phyloP scores from a whole-genome alignment of 2,888 invertebrate genomes.

The Reticulitermes lucifugus region DNA sequence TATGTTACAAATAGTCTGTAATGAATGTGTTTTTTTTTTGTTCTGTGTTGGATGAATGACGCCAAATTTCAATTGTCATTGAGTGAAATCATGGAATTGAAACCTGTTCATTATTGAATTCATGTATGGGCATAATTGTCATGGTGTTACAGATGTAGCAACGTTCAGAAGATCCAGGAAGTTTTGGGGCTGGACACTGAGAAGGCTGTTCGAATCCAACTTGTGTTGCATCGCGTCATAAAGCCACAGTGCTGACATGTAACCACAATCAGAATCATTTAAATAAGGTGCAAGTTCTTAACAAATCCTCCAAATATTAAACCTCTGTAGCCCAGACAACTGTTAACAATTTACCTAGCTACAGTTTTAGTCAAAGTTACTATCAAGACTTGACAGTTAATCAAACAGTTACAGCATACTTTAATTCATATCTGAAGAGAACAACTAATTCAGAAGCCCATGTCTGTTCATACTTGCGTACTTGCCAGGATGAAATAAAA shows the following conservation, averaged over 20 bases:
- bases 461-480: too few species aligned
- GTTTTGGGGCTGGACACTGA: slow-evolving; percentile 1
- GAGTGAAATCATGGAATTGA: background rate
- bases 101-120: background rate
- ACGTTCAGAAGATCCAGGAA: slow-evolving; percentile 16
- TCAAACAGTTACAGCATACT: too few species aligned
- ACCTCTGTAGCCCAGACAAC: too few species aligned
- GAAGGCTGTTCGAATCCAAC: slow-evolving; percentile 22
- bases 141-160: slow-evolving; percentile 17
- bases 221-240: background rate
- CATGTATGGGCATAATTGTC: background rate
- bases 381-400: too few species aligned
- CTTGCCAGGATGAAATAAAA: too few species aligned
- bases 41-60: background rate
- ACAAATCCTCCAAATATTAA: too few species aligned
- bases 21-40: background rate
- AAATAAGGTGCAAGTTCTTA: too few species aligned
- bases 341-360: too few species aligned
- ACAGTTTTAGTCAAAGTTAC: too few species aligned
- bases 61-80: background rate
- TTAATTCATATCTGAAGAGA: too few species aligned
- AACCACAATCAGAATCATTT: too few species aligned
- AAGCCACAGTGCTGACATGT: background rate
- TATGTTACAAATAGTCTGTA: background rate
- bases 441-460: too few species aligned